Evolutionary conservation across 2,113 vertebrate species (phyloP).

Genomic region (Helogale parvula): DNA sequence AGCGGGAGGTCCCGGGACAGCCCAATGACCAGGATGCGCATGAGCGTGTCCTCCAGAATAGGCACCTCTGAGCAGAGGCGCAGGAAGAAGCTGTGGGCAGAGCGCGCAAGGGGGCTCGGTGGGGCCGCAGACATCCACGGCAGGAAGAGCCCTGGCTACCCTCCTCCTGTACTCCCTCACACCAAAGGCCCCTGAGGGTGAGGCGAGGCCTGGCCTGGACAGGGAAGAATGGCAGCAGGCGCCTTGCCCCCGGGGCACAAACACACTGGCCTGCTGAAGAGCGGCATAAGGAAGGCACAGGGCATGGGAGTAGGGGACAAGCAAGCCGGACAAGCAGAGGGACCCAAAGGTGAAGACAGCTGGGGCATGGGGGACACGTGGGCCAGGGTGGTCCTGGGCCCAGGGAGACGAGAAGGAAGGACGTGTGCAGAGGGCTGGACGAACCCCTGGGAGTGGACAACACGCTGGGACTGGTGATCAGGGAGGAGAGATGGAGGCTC

Average conservation of each 20-base stretch:
- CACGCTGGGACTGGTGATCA: not conserved
- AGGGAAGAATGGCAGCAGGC: rapidly evolving
- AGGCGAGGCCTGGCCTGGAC: rapidly evolving
- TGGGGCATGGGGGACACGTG: rapidly evolving
- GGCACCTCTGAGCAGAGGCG: constrained; percentile 99
- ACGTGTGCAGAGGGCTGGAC: rapidly evolving
- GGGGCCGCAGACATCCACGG: too few species aligned
- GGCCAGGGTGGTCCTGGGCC: not conserved
- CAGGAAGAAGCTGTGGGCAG: constrained; percentile 93
- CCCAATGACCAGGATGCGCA: constrained; percentile 97
- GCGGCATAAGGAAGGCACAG: rapidly evolving
- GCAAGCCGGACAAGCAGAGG: rapidly evolving
- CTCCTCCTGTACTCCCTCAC: rapidly evolving
- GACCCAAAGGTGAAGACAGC: not conserved
- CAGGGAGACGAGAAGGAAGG: not conserved
- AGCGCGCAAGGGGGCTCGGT: not conserved
- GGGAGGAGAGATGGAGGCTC: not conserved
- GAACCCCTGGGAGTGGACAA: rapidly evolving
- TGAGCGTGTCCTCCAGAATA: constrained; percentile 96
- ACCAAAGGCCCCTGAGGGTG: rapidly evolving
- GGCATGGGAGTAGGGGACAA: rapidly evolving
- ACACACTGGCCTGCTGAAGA: rapidly evolving
- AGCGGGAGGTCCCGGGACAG: constrained; percentile 96
- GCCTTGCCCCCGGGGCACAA: not conserved
- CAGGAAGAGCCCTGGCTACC: not conserved